A percentile compares a stretch with the other conserved stretches of the same genome.
These are phyloP conservation scores for Sphinx pinastri DNA, from an alignment of 2,888 invertebrate species.

Conservation along the genomic window DNA sequence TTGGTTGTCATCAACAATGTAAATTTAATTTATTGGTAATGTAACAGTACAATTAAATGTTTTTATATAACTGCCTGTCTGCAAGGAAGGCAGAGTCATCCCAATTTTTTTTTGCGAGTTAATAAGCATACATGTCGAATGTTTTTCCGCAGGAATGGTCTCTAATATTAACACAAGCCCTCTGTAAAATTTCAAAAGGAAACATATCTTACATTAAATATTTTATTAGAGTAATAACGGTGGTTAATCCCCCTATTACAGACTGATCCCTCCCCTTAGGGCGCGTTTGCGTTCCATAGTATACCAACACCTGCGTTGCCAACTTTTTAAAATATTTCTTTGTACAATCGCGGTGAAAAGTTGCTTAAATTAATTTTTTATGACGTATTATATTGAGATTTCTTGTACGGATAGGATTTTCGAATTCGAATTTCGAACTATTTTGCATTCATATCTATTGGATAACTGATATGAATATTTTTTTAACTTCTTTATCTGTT, in stretches of 20 bases:
- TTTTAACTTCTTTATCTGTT: too few relatives aligned
- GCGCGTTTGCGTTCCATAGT: slow-evolving; percentile 52
- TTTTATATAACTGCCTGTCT: too few relatives aligned
- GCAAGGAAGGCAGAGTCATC: too few relatives aligned
- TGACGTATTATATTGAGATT: not conserved
- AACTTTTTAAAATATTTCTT: slow-evolving; percentile 41
- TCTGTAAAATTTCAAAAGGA: not conserved
- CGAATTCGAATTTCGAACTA: too few relatives aligned
- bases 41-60: too few relatives aligned
- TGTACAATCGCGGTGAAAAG: slow-evolving; percentile 31
- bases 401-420: too few relatives aligned
- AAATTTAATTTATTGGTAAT: too few relatives aligned
- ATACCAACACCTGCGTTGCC: slow-evolving; percentile 39
- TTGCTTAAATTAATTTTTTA: not conserved
- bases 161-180: not conserved
- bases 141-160: not conserved
- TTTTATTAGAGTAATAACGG: slow-evolving; percentile 17
- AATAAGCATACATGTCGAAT: not conserved
- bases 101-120: not conserved
- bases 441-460: too few relatives aligned
- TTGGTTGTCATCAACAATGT: too few relatives aligned
- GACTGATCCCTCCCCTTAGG: slow-evolving; percentile 41
- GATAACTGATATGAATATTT: too few relatives aligned
- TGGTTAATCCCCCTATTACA: slow-evolving; percentile 37
- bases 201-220: slow-evolving; percentile 4